Conservation (phyloP, 2,113 vertebrate genomes). For the Corythaixoides concolor region DNA sequence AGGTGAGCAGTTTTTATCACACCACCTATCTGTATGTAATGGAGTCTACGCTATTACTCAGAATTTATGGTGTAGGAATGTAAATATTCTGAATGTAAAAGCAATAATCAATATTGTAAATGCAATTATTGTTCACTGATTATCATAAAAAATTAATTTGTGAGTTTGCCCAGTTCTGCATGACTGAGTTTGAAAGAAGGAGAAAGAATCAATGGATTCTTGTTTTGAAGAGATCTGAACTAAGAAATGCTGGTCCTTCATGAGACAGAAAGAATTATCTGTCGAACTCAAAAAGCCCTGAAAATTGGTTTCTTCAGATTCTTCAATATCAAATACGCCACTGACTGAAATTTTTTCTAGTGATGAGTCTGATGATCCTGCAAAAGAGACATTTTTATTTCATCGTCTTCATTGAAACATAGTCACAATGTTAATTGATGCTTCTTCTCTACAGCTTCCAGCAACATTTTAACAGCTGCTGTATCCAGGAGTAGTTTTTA, state of each 20-base stretch:
- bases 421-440: not conserved
- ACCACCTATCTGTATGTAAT: not conserved
- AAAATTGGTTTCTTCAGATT: not conserved
- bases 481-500: not conserved
- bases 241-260: not conserved
- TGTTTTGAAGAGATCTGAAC: not conserved
- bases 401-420: not conserved
- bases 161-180: not conserved
- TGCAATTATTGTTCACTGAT: not conserved
- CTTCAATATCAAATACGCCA: not conserved
- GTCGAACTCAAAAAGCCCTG: not conserved
- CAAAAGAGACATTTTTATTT: not conserved
- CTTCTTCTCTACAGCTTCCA: not conserved
- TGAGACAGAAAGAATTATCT: not conserved
- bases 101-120: not conserved
- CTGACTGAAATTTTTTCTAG: not conserved
- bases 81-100: not conserved
- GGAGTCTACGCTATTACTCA: not conserved
- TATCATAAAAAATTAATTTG: not conserved
- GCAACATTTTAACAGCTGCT: constrained; percentile 17
- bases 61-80: not conserved
- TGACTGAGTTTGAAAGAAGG: not conserved
- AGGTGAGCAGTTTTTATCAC: not conserved
- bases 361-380: not conserved
- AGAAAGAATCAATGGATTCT: not conserved